Conservation (phyloP, 2,888 invertebrate genomes). For the Callyntrura sp. region DNA sequence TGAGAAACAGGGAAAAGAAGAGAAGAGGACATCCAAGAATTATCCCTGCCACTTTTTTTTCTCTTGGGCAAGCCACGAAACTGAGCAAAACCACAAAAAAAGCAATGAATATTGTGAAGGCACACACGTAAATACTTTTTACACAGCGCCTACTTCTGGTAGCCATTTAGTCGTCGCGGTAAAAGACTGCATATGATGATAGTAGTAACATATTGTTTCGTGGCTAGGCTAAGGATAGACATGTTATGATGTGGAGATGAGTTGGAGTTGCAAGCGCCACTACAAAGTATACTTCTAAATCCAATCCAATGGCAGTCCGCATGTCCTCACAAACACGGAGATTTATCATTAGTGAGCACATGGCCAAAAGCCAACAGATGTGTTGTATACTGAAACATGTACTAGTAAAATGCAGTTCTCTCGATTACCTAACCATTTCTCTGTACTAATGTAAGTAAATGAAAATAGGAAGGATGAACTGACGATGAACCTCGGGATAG, state of each 20-base stretch:
- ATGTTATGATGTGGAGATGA: slow-evolving; percentile 2
- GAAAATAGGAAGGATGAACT: slow-evolving; percentile 2
- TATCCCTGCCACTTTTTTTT: slow-evolving; percentile 58
- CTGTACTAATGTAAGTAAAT: neutral
- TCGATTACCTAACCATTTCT: neutral
- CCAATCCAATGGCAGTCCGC: slow-evolving; percentile 1
- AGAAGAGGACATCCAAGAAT: slow-evolving; percentile 23
- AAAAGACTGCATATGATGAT: neutral
- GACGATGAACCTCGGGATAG: slow-evolving; percentile 19
- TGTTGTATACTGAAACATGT: slow-evolving; percentile 9
- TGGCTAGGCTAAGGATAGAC: slow-evolving; percentile 67
- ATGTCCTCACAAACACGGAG: slow-evolving; percentile 60
- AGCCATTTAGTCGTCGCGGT: neutral
- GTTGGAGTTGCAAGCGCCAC: slow-evolving; percentile 3
- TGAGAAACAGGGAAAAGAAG: neutral
- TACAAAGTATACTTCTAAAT: neutral
- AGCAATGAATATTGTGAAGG: slow-evolving; percentile 67
- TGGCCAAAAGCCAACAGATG: slow-evolving; percentile 74
- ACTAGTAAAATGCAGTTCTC: slow-evolving; percentile 14
- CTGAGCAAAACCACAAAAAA: slow-evolving; percentile 60
- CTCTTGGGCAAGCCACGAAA: slow-evolving; percentile 45
- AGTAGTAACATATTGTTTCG: slow-evolving; percentile 63
- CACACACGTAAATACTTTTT: slow-evolving; percentile 26
- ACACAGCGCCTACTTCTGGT: slow-evolving; percentile 13
- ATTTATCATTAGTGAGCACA: slow-evolving; percentile 75